Evolutionary conservation across 2,888 invertebrate genomes (phyloP), one percentile per base, ranked within the genome.

Genomic region (Allolobophora icterica): DNA sequence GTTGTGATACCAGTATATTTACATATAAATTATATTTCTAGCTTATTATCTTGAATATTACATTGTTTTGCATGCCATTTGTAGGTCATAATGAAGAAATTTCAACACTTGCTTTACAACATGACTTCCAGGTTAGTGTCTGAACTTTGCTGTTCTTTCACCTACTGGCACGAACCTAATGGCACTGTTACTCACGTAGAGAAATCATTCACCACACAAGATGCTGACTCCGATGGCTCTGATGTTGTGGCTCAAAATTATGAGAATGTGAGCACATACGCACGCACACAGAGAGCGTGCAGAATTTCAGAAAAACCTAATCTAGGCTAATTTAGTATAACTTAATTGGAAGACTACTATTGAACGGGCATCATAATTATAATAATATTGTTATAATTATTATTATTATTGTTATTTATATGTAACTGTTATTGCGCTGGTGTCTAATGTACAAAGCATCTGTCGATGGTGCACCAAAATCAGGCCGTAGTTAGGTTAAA

Each of bases 11-110:
- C 5, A 5, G 8, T 13, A 42, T 42, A 42, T 15, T 52, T 52
- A 24, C 24, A 42, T 42, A 42, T 42, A 42, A 42, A 13, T 42
- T 24, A 52, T 52, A 6, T 52, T 52, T 52, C n/a, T 71, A 30
- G n/a, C 8, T 30, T n/a, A 71, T n/a, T 1, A 2, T 71, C 30
- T 71, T 40, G 35, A 35, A 38, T 42, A 17, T 90, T 52, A 35
- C 30, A 52, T 40, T 45, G 71, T 45, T 90, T 92, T 89, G 91
- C 90, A 89, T 84, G 91, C 33, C 91, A 92, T 87, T 84, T 90
- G 45, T 92, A 94, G 95, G 95, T 87, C 95, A 95, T 92, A 92
- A 93, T n/a, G 95, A 95, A 92, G 95, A 95, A 92, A 94, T 95
- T 38, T 95, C 95, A 8, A 94, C 94, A 21, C 83, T 95, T 90